A percentile compares a stretch with the other conserved stretches of the same genome.
phyloP scores from a whole-genome alignment of 2,113 vertebrate species.

The Chrysemys picta region DNA sequence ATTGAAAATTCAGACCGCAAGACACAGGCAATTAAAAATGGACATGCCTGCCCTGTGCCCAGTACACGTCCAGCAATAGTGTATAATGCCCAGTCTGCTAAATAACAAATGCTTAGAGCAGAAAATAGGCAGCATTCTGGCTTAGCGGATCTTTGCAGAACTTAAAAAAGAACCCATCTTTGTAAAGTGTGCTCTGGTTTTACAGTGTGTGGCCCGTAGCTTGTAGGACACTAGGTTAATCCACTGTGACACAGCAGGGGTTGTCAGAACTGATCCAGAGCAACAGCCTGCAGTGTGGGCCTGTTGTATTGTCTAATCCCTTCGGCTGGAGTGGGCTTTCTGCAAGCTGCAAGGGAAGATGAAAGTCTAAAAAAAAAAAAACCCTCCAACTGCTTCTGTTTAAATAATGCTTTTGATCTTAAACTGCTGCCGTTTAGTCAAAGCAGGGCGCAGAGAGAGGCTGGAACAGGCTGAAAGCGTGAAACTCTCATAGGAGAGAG shows the following conservation, averaged over 20 bases:
- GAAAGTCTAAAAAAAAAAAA: slow-evolving; percentile 5
- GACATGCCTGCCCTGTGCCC: background rate
- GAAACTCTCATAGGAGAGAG: background rate
- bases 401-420: background rate
- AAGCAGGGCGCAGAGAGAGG: background rate
- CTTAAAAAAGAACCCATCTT: background rate
- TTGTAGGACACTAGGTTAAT: background rate
- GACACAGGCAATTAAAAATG: background rate
- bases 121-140: background rate
- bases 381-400: slow-evolving; percentile 2
- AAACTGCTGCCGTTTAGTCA: background rate
- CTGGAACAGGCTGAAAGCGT: fast-evolving
- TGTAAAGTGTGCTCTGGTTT: background rate
- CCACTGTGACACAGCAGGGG: fast-evolving
- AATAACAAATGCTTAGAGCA: background rate
- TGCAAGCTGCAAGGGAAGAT: background rate
- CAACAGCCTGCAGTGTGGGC: background rate
- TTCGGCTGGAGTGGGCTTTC: background rate
- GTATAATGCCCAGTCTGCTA: background rate
- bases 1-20: background rate
- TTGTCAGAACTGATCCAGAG: background rate
- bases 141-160: background rate
- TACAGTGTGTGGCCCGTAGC: background rate
- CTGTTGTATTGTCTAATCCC: background rate
- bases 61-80: background rate